A percentile compares a stretch with the other conserved stretches of the same genome.
These are phyloP conservation scores for Heliconius hewitsoni DNA, from an alignment of 1,140 invertebrate species.

Conservation along the genomic window DNA sequence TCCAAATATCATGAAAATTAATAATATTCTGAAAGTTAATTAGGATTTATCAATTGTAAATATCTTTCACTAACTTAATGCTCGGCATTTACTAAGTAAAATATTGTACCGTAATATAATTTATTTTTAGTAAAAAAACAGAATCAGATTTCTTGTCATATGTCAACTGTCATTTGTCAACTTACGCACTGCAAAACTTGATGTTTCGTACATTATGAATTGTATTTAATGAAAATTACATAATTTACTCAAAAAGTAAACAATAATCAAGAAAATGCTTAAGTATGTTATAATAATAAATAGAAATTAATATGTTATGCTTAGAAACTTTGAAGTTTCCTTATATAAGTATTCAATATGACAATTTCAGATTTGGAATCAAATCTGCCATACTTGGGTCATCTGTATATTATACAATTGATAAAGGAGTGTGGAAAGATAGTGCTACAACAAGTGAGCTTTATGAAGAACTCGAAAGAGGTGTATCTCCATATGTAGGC, in stretches of 20 bases:
- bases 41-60: no score
- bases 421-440: slow-evolving; percentile 82
- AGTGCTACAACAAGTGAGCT: slow-evolving; percentile 78
- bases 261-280: slow-evolving; percentile 29
- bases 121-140: neutral
- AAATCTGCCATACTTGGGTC: slow-evolving; percentile 79
- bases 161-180: slow-evolving; percentile 3
- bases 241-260: slow-evolving; percentile 34
- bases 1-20: no score
- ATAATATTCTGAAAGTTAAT: no score
- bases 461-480: slow-evolving; percentile 78
- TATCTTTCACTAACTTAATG: neutral
- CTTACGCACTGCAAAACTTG: neutral
- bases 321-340: neutral
- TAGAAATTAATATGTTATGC: neutral
- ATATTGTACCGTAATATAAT: no score
- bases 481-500: slow-evolving; percentile 79
- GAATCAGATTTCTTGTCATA: neutral
- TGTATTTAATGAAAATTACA: slow-evolving; percentile 37
- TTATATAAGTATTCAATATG: neutral
- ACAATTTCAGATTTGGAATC: slow-evolving; percentile 75
- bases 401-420: slow-evolving; percentile 80
- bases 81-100: neutral
- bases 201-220: slow-evolving; percentile 18
- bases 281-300: slow-evolving; percentile 29